Percentiles rank a stretch among this genome's conserved stretches.
Evolutionary conservation across 2,888 invertebrate species (phyloP).

Genomic region (Hemithea aestivaria): DNA sequence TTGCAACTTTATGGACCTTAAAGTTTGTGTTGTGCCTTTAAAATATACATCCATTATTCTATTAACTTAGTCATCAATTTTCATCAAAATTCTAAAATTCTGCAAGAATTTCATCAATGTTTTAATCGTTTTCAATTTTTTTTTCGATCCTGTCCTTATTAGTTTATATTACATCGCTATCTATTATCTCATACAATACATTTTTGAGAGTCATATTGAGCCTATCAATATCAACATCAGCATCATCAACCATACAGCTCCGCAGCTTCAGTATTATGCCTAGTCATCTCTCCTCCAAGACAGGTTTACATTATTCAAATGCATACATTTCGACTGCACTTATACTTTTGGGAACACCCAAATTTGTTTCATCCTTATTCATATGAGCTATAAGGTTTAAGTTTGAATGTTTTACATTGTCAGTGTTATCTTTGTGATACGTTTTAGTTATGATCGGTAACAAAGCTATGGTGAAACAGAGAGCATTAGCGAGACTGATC

Average conservation of each 20-base stretch:
- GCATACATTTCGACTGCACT: constrained; percentile 49
- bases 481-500: constrained; percentile 49
- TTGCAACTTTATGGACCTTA: too few species aligned
- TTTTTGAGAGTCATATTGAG: constrained; percentile 16
- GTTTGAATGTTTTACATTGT: constrained; percentile 21
- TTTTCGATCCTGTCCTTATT: background rate
- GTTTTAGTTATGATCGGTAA: constrained; percentile 39
- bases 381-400: constrained; percentile 25
- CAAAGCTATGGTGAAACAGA: constrained; percentile 57
- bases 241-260: constrained; percentile 47
- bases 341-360: constrained; percentile 27
- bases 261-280: constrained; percentile 60
- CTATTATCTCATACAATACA: constrained; percentile 6
- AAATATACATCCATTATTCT: too few species aligned
- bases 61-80: too few species aligned
- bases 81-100: too few species aligned
- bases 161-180: background rate
- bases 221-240: constrained; percentile 31
- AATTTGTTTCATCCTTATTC: constrained; percentile 11
- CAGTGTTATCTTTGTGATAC: constrained; percentile 25
- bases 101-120: too few species aligned
- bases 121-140: background rate
- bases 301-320: constrained; percentile 75
- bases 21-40: too few species aligned
- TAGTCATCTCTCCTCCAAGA: constrained; percentile 68